Evolutionary conservation across 2,888 invertebrate species (phyloP), one percentile per base, ranked within the genome.

Genomic region (Melanchra persicariae): DNA sequence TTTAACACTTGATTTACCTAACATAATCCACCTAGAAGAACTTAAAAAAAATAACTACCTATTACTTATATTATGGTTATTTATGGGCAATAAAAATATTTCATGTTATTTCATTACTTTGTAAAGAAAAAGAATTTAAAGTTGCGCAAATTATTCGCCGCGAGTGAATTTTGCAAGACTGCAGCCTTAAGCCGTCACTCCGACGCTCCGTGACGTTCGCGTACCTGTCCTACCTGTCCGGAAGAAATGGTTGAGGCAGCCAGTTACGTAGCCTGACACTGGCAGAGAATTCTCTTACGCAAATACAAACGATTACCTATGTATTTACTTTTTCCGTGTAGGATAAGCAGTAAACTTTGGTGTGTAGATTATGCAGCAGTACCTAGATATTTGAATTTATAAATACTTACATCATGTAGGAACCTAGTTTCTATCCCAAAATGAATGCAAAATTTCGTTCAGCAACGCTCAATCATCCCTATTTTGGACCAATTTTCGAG

Each of bases 401-500:
- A 49, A n/a, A 12, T 55, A n/a, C 37, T 10, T 55, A n/a, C 37
- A 43, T 30, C 30, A 24, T 40, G 26, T 22, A 8, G 4, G 6
- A 2, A 34, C 15, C 22, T 24, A 52, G 45, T 57, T 49, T 76
- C 19, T 22, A 47, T 3, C 19, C 6, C 22, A 76, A 22, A 4
- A 43, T 57, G 2, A 49, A 49, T 77, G 4, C 49, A 51, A 57
- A 37, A 43, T 45, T 22, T 43, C 22, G 43, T 43, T 37, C 26
- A 45, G 34, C 22, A 17, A 7, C 49, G 26, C 54, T 69, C 43
- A 47, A 64, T 70, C 24, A 47, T 52, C 24, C 49, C 40, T 52
- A 65, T 70, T 68, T 74, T 55, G 52, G 9, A 52, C 58, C 60
- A 58, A 69, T 70, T 58, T 55, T 58, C 58, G 58, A 30, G 52